Percentiles rank a stretch among this genome's conserved stretches.
Evolutionary conservation across 2,113 vertebrate species (phyloP).

Genomic region (Xenopus laevis): DNA sequence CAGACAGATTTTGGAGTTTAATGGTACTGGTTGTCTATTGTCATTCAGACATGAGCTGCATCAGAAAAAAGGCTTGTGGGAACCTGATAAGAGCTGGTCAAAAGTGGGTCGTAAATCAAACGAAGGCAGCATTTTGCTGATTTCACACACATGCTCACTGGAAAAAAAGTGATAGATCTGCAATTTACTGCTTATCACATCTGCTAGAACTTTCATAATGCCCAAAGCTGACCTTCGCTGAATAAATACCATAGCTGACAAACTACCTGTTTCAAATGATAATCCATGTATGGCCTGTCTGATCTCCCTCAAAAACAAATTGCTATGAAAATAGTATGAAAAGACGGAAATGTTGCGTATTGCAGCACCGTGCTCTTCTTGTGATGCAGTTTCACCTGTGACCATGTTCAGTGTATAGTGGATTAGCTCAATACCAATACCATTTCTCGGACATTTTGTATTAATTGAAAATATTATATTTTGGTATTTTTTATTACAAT

Average conservation of each 20-base stretch:
- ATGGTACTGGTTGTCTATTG: constrained; percentile 90
- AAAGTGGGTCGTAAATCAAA: constrained; percentile 94
- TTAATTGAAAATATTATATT: too few relatives aligned
- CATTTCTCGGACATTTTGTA: too few relatives aligned
- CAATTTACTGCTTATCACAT: constrained; percentile 87
- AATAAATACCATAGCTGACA: constrained; percentile 66
- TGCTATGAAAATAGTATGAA: too few relatives aligned
- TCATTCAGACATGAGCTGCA: constrained; percentile 90
- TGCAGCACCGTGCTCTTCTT: too few relatives aligned
- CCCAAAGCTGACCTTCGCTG: constrained; percentile 83
- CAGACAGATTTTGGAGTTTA: constrained; percentile 84
- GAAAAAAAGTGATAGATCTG: constrained; percentile 74
- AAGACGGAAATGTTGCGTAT: too few relatives aligned
- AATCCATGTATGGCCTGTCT: too few relatives aligned
- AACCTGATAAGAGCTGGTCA: constrained; percentile 91
- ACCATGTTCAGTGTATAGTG: too few relatives aligned
- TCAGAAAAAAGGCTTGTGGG: constrained; percentile 84
- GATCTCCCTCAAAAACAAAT: too few relatives aligned
- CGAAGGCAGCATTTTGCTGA: constrained; percentile 72
- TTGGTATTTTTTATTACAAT: too few relatives aligned
- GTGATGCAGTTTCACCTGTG: too few relatives aligned
- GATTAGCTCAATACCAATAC: too few relatives aligned
- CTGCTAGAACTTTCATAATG: constrained; percentile 81
- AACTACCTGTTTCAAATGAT: constrained; percentile 57
- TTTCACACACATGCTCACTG: constrained; percentile 70